Evolutionary conservation across 2,797 vertebrate species (phyloP).

Genomic region (Chelon labrosus): DNA sequence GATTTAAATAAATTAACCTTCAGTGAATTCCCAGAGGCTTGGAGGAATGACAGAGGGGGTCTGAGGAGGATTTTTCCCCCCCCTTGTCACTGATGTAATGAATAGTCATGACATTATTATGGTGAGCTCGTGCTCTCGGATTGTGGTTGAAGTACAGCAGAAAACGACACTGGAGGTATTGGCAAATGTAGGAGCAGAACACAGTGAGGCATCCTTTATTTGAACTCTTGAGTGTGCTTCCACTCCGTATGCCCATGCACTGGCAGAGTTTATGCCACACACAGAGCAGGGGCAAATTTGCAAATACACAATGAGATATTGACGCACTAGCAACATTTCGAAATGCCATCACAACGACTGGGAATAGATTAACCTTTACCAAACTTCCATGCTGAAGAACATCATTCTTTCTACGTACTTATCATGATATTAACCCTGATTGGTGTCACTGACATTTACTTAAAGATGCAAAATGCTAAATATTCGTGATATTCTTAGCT

Average conservation of each 20-base stretch:
- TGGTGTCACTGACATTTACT: slow-evolving; percentile 67
- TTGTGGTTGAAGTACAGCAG: slow-evolving; percentile 9
- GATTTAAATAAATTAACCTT: slow-evolving; percentile 93
- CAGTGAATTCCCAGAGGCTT: slow-evolving; percentile 82
- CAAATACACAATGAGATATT: slow-evolving; percentile 47
- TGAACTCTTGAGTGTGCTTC: slow-evolving; percentile 12
- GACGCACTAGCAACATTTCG: slow-evolving; percentile 46
- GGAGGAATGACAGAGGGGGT: slow-evolving; percentile 77
- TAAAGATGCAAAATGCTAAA: slow-evolving; percentile 35
- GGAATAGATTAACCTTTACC: slow-evolving; percentile 82
- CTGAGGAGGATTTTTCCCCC: slow-evolving; percentile 74
- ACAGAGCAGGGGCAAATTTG: slow-evolving; percentile 24
- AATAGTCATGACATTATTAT: slow-evolving; percentile 81
- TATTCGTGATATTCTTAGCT: slow-evolving; percentile 21
- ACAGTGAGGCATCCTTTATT: slow-evolving; percentile 17
- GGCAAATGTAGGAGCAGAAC: background rate
- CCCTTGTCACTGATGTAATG: slow-evolving; percentile 79
- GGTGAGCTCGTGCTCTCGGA: slow-evolving; percentile 1
- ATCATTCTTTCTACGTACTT: slow-evolving; percentile 58
- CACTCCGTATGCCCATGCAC: slow-evolving; percentile 15
- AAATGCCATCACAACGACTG: slow-evolving; percentile 73
- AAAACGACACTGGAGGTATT: background rate
- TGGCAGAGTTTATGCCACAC: slow-evolving; percentile 18
- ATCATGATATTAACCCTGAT: slow-evolving; percentile 73
- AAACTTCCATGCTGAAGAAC: slow-evolving; percentile 51